Percentiles rank a stretch among this genome's conserved stretches.
These are phyloP conservation scores for Bhutanitis thaidina DNA, from an alignment of 2,888 invertebrate genomes.

Conservation along the genomic window DNA sequence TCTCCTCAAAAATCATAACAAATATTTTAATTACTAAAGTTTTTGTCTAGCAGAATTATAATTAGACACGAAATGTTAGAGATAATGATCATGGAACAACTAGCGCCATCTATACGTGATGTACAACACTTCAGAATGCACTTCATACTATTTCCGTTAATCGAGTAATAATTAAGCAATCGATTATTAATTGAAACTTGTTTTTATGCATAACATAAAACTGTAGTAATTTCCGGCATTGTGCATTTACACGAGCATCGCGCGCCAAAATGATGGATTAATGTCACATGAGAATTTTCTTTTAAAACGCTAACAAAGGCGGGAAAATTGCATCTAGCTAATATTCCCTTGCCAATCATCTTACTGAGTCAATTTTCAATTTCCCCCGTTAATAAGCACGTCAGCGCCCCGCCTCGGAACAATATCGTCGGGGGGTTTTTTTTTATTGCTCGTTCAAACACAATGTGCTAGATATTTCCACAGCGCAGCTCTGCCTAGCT, in stretches of 20 bases:
- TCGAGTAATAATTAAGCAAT: no score
- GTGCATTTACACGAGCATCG: conserved; percentile 20
- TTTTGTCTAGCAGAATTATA: no score
- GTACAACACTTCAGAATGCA: not conserved
- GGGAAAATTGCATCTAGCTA: conserved; percentile 69
- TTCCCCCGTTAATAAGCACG: conserved; percentile 74
- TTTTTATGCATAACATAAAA: no score
- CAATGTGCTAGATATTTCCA: conserved; percentile 5
- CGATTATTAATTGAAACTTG: no score
- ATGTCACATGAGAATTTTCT: conserved; percentile 61
- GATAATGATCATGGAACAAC: not conserved
- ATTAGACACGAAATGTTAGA: no score
- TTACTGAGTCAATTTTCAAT: conserved; percentile 75
- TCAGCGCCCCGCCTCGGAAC: conserved; percentile 57
- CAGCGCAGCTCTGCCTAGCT: not conserved
- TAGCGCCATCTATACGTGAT: conserved; percentile 15
- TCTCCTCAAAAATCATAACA: no score
- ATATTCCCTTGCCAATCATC: conserved; percentile 78
- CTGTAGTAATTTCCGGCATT: no score
- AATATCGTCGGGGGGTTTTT: conserved; percentile 52
- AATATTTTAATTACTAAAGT: no score
- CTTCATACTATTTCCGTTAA: no score
- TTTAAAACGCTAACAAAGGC: conserved; percentile 60
- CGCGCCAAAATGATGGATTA: conserved; percentile 66
- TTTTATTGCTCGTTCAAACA: conserved; percentile 27